phyloP scores from a whole-genome alignment of 1,140 invertebrate species.

The Drosophila ambigua region DNA sequence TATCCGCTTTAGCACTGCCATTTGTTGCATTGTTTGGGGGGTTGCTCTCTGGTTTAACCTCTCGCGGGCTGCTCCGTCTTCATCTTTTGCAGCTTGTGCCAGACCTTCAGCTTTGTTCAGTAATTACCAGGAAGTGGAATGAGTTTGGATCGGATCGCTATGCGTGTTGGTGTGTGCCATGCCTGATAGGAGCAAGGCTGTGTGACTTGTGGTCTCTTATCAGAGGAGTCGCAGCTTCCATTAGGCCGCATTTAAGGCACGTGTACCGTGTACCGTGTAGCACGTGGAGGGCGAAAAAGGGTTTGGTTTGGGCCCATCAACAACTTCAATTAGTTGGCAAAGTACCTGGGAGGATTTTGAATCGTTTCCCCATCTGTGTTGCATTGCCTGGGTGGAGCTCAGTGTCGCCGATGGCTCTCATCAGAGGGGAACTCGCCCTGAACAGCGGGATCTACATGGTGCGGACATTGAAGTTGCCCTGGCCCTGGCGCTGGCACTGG shows the following conservation, averaged over 20 bases:
- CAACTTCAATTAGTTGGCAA: slow-evolving; percentile 41
- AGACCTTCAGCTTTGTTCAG: neutral
- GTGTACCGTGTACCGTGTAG: neutral
- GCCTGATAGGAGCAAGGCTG: slow-evolving; percentile 27
- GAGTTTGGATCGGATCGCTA: neutral
- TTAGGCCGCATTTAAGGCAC: slow-evolving; percentile 10
- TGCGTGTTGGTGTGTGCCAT: slow-evolving; percentile 22
- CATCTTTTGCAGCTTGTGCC: slow-evolving; percentile 3
- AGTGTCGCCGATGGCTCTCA: slow-evolving; percentile 31
- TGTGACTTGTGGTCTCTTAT: slow-evolving; percentile 66
- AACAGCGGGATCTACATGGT: no score
- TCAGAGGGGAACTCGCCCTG: neutral
- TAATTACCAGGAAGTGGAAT: slow-evolving; percentile 9
- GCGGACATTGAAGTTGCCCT: no score
- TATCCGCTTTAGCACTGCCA: slow-evolving; percentile 45
- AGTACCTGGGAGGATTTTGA: slow-evolving; percentile 12
- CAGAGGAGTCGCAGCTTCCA: slow-evolving; percentile 25
- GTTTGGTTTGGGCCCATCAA: slow-evolving; percentile 25
- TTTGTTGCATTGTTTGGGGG: slow-evolving; percentile 52
- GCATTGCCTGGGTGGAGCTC: no score
- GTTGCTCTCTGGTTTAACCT: slow-evolving; percentile 46
- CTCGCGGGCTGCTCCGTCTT: neutral
- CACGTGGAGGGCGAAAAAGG: slow-evolving; percentile 26
- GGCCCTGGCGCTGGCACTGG: no score
- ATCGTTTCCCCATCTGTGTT: slow-evolving; percentile 9